These are phyloP conservation scores for Mastomys natalensis DNA, from an alignment of 2,113 vertebrate genomes.

Conservation along the genomic window DNA sequence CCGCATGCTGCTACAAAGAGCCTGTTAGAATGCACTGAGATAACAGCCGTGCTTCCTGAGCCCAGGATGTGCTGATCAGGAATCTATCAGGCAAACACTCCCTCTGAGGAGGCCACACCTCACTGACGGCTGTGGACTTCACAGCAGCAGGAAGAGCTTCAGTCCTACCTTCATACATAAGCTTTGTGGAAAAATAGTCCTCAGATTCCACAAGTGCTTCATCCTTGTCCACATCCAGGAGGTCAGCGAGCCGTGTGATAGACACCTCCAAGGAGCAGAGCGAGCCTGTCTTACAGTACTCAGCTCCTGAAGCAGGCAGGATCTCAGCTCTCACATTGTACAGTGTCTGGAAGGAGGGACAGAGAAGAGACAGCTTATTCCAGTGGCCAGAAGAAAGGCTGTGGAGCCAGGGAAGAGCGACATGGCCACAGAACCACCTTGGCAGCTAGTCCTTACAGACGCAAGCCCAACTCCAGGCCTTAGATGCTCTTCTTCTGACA, in stretches of 20 bases:
- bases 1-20: rapidly evolving
- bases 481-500: neutral
- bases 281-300: conserved; percentile 92
- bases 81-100: neutral
- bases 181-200: conserved; percentile 92
- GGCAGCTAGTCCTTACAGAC: rapidly evolving
- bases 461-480: neutral
- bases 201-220: conserved; percentile 91
- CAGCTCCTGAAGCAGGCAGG: conserved; percentile 89
- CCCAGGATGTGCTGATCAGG: too few species aligned
- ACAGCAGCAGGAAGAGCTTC: neutral
- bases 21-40: neutral
- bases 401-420: neutral
- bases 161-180: conserved; percentile 96
- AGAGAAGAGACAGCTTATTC: neutral
- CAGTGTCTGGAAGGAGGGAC: conserved; percentile 89
- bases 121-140: neutral
- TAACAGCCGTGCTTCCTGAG: neutral
- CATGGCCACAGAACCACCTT: neutral
- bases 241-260: conserved; percentile 92
- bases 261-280: conserved; percentile 95
- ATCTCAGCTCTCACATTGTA: conserved; percentile 94
- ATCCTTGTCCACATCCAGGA: conserved; percentile 91
- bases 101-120: rapidly evolving
- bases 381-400: too few species aligned